Base-by-base conservation (phyloP, 2,113 vertebrate species). In the Steatornis caripensis region DNA sequence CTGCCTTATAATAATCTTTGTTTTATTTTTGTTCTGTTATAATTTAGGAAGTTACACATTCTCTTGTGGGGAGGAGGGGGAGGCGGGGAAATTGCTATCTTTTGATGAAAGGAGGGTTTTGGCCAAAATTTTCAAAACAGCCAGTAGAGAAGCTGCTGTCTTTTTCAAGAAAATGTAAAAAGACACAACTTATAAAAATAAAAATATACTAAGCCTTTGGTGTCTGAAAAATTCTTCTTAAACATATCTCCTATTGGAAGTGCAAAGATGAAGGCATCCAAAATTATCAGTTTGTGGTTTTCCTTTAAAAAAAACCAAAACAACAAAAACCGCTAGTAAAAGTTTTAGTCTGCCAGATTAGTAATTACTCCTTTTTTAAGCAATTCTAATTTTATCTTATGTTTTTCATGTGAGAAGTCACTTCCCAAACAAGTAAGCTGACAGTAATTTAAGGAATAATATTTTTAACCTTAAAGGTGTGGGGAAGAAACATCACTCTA, bases 171-270 rank as follows among this genome's bases (percentile, higher is more conserved):
- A 91, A 75, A 61, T 32, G 36, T 26, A 5, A 75, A 75, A 51
- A 49, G 4, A 26, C 9, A 32, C 6, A 53, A 4, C 51, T 95
- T 11, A 37, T 12, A 43, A 15, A 43, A 43, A 54, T 1, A 57
- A 66, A 64, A 54, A 49, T 2, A 0, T 43, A 3, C 10, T 34
- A 30, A 49, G 6, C 1, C 5, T 71, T 37, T 68, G 5, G 10
- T 75, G 11, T 48, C 64, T 75, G 29, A 68, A 89, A 72, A 86
- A 64, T 9, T 65, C 3, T 3, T 58, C 8, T 64, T 78, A 54
- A 81, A 51, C 5, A 14, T 5, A 11, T 41, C 6, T 84, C 9
- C 45, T 5, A 27, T 71, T 65, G 27, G 8, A 36, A 6, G 36
- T 57, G 32, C 12, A 55, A 45, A 29, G 21, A 10, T 34, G 6